Evolutionary conservation across 2,888 invertebrate species (phyloP), one percentile per base, ranked within the genome.

Genomic region (Pammene fasciana): DNA sequence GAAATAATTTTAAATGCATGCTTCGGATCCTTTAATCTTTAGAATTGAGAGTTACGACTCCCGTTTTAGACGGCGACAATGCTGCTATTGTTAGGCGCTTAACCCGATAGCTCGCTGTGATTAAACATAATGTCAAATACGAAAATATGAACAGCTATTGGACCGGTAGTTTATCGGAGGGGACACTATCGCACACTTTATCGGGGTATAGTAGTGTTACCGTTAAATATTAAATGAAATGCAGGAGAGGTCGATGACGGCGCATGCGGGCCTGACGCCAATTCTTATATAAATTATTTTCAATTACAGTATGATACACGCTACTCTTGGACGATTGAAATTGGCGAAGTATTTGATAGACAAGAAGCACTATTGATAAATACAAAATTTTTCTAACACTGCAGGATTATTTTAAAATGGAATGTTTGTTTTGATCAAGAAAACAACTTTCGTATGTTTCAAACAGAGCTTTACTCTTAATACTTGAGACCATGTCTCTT

Each of bases 241-340:
- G 83, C 81, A 82, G 83, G 85, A 82, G 73, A 75, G 85, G 84
- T 87, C 86, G 86, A 88, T 87, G 81, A 72, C 73, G 70, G 73
- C 67, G 61, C 75, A 88, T 89, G 88, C 88, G 89, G 88, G 89
- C 76, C 71, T 60, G 57, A 72, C 77, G 75, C 77, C 71, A 81
- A 79, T 78, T 77, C 76, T 26, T 61, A 75, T 52, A 52, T 34
- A 34, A 77, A 78, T 78, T 73, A 72, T 71, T 71, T 71, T 48
- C 59, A 67, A 65, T 62, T 70, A 48, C 43, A 60, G 26, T 65
- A 62, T 67, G 45, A 67, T 61, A 61, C 67, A 52, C 38, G 7
- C 26, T 54, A 67, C 45, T 54, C 67, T 67, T 54, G 61, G 55
- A 54, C 54, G 60, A 45, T 67, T 9, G 16, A 55, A 54, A 54